Percentiles rank a stretch among this genome's conserved stretches.
These are phyloP conservation scores for Dascyllus trimaculatus DNA, from an alignment of 2,113 vertebrate species.

Conservation along the genomic window DNA sequence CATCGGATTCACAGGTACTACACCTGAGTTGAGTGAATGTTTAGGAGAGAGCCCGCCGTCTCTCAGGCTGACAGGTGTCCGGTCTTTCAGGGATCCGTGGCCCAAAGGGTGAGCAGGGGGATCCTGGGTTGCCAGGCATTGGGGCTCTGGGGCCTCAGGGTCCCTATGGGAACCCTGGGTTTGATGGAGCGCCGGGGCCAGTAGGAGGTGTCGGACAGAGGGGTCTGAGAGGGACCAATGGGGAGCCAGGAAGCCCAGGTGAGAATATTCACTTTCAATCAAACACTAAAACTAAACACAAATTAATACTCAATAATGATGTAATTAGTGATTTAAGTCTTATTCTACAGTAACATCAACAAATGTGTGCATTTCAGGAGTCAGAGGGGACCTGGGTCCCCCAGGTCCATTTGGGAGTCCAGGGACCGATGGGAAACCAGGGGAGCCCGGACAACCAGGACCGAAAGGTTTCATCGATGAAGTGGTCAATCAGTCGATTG, in stretches of 20 bases:
- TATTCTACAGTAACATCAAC: neutral
- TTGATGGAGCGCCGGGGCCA: conserved; percentile 62
- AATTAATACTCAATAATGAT: neutral
- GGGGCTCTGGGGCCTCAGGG: conserved; percentile 64
- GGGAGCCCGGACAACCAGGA: conserved; percentile 66
- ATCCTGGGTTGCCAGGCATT: conserved; percentile 58
- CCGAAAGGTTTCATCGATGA: conserved; percentile 60
- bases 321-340: neutral
- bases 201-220: conserved; percentile 53
- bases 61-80: neutral
- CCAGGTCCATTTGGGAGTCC: conserved; percentile 63
- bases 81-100: conserved; percentile 66
- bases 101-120: conserved; percentile 67
- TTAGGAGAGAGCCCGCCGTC: too few species aligned
- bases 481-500: too few species aligned
- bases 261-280: neutral
- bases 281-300: too few species aligned
- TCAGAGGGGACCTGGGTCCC: conserved; percentile 63
- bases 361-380: conserved; percentile 58
- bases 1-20: conserved; percentile 63
- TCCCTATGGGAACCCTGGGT: conserved; percentile 56
- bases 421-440: conserved; percentile 69
- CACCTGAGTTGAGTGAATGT: neutral
- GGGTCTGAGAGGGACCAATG: conserved; percentile 66
- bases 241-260: conserved; percentile 76